These are phyloP conservation scores for Trichogramma evanescens DNA, from an alignment of 2,888 invertebrate genomes.

Conservation along the genomic window DNA sequence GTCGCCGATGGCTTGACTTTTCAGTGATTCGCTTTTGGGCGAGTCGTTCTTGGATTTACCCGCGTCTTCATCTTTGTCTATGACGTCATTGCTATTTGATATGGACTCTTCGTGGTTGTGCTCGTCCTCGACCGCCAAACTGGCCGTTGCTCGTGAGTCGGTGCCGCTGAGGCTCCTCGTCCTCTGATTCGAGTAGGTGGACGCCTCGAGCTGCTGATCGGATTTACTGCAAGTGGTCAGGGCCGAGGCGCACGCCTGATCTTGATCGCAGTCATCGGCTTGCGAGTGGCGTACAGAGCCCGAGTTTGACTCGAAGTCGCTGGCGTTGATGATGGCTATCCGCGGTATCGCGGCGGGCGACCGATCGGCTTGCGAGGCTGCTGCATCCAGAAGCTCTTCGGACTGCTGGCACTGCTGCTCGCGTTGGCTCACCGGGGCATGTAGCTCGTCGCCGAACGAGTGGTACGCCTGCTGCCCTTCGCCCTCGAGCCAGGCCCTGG, in stretches of 20 bases:
- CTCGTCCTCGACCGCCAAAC: constrained; percentile 25
- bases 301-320: constrained; percentile 43
- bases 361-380: background rate
- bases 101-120: constrained; percentile 23
- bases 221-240: constrained; percentile 22
- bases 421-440: constrained; percentile 22
- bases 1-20: constrained; percentile 33
- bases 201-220: constrained; percentile 27
- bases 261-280: background rate
- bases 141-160: constrained; percentile 25
- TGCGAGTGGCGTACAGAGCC: constrained; percentile 39
- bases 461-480: constrained; percentile 32
- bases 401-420: constrained; percentile 21
- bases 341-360: constrained; percentile 35
- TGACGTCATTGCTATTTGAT: background rate
- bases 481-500: constrained; percentile 37
- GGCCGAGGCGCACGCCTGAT: background rate
- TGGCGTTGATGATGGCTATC: constrained; percentile 44
- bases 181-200: constrained; percentile 30
- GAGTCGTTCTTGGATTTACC: constrained; percentile 14
- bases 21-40: constrained; percentile 33
- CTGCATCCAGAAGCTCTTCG: constrained; percentile 3
- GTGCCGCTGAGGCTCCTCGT: constrained; percentile 39
- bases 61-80: constrained; percentile 4
- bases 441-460: constrained; percentile 25